These are phyloP conservation scores for Pteromalus puparum DNA, from an alignment of 1,140 invertebrate species.

Conservation along the genomic window DNA sequence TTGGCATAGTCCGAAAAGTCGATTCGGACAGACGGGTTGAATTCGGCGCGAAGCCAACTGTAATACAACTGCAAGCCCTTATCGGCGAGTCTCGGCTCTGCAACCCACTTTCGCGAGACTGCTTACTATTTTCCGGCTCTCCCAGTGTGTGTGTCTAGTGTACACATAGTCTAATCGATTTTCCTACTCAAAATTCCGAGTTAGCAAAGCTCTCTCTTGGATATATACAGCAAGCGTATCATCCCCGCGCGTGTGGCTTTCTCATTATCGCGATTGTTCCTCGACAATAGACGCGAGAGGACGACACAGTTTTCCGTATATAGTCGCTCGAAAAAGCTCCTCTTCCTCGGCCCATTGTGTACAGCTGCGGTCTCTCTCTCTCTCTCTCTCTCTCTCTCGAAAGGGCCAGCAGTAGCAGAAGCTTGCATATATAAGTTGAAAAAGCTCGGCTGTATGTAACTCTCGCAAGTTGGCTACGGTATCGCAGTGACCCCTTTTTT, in stretches of 20 bases:
- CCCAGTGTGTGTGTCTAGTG: not conserved
- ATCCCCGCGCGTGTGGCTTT: slow-evolving; percentile 63
- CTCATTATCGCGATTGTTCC: slow-evolving; percentile 71
- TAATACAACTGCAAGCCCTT: not conserved
- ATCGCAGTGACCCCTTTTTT: slow-evolving; percentile 27
- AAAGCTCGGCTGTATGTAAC: not conserved
- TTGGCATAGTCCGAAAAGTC: not conserved
- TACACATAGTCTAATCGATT: slow-evolving; percentile 4
- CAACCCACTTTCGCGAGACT: not conserved
- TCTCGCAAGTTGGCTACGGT: not conserved
- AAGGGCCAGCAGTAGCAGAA: not conserved
- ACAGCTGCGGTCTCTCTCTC: not conserved
- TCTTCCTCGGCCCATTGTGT: not conserved
- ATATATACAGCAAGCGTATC: not conserved
- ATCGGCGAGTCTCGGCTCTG: not conserved
- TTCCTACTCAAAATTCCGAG: slow-evolving; percentile 14
- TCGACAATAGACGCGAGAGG: not conserved
- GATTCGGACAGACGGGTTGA: not conserved
- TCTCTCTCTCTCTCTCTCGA: not conserved
- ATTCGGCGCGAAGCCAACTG: not conserved
- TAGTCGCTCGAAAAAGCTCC: not conserved
- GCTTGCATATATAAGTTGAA: not conserved
- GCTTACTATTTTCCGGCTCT: not conserved
- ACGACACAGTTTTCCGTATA: slow-evolving; percentile 11
- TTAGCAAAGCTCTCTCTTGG: not conserved